phyloP scores from a whole-genome alignment of 2,113 vertebrate genomes.

The Nycticryphes semicollaris region DNA sequence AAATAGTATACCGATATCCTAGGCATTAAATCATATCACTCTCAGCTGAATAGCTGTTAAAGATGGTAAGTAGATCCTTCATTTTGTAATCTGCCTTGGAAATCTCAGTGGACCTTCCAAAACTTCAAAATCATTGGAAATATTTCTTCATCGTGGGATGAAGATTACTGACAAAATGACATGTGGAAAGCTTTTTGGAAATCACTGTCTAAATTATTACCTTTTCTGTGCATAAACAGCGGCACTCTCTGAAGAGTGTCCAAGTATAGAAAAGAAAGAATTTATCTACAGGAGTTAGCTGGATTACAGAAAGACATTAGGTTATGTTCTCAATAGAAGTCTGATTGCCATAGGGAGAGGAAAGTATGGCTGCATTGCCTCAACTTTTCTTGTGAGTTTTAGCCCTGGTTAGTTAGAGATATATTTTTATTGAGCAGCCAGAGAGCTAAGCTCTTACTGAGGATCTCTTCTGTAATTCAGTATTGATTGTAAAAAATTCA shows the following conservation, averaged over 20 bases:
- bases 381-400: neutral
- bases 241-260: neutral
- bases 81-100: neutral
- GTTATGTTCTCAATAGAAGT: neutral
- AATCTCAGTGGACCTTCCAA: neutral
- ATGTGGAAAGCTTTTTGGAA: neutral
- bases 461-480: neutral
- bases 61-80: neutral
- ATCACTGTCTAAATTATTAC: neutral
- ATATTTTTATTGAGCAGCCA: neutral
- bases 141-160: neutral
- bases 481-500: neutral
- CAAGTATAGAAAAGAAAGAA: neutral
- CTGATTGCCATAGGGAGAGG: neutral
- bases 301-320: neutral
- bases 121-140: neutral
- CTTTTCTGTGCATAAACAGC: neutral
- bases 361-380: neutral
- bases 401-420: neutral
- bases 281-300: neutral
- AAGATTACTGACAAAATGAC: neutral
- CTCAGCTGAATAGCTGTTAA: neutral
- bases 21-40: neutral
- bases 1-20: neutral
- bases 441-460: neutral